Base-by-base conservation (phyloP, 1,140 invertebrate species). In the Drosophila hydei region DNA sequence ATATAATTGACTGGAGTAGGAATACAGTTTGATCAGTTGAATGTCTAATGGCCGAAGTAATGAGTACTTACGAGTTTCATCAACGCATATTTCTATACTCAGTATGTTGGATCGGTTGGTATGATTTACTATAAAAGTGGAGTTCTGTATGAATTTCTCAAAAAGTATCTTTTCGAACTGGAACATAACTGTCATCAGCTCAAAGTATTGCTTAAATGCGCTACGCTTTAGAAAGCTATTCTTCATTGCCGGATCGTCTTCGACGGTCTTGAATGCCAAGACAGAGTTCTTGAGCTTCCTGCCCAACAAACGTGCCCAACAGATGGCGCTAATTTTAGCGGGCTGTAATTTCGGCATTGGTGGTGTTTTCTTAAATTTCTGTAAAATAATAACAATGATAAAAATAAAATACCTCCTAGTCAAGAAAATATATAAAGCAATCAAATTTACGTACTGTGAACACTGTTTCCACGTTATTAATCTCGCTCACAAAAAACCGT, bases 401-500 rank as follows among this genome's bases (percentile, higher is more conserved):
- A 23, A 11, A 47, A 0, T 19, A 0, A 18, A 1, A 25, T 4
- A 25, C 30, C 1, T 11, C 18, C 12, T 6, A 56, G 9, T 9
- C 7, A 1, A 0, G 1, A 3, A 1, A 12, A 27, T 2, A 8
- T 25, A 9, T 6, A 4, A 12, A 18, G 8, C 0, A 14, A 5
- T 9, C 27, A 14, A 38, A 2, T 1, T 5, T 59, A 92, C 92
- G 92, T 92, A 95, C 94, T 64, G 94, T 93, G 83, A 96, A 97
- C 52, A 94, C 93, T 33, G 93, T 91, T 74, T 95, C 94, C 1
- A 96, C 93, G 0, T 91, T 92, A 58, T 93, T 92, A 19, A 98
- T 95, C 93, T 98, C 97, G 70, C 96, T 95, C 56, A 94, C 94
- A 89, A 97, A 98, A 78, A 97, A 96, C 23, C 95, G 93, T 91